Evolutionary conservation across 2,888 invertebrate species (phyloP), one percentile per base, ranked within the genome.

Genomic region (Drosophila eohydei): DNA sequence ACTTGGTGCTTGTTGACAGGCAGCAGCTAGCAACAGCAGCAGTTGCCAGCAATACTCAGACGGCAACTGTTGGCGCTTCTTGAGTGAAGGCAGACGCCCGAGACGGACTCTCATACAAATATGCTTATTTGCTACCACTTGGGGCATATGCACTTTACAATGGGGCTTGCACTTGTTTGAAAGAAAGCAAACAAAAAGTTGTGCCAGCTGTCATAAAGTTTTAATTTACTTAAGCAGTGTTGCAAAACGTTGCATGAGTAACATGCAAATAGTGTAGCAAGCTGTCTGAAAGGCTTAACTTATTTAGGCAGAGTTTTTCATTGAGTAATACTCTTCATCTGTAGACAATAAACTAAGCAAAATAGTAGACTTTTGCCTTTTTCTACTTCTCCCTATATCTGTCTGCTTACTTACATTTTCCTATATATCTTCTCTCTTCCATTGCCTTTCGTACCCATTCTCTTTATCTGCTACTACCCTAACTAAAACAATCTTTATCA

Each of bases 11-110:
- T n/a, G 89, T 72, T 87, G 89, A 83, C 83, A 83, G 71, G 68
- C 78, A 58, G 54, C 80, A 69, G 62, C 69, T 28, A 46, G 44
- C 44, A 44, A 7, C 58, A 46, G 38, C 80, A 40, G 60, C 74
- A 63, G 57, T 70, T 62, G 26, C 41, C 48, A 38, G 61, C 81
- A 73, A 50, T 72, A 78, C 83, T 62, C 74, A 67, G 83, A 69
- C 71, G 68, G 71, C 84, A 75, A 78, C 84, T 83, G 84, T 75
- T 83, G 89, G 84, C 78, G 89, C 87, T 87, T 66, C 71, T 81
- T 71, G 78, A 89, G 81, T 78, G 84, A 72, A 71, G 81, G 67
- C 68, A 72, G 80, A 82, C 71, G 44, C 41, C 66, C 59, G 43
- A 32, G 52, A 44, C 56, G 28, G 64, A 59, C 69, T 60, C 60